Conservation (phyloP, 2,113 vertebrate genomes). For the Poeciliopsis prolifica region DNA sequence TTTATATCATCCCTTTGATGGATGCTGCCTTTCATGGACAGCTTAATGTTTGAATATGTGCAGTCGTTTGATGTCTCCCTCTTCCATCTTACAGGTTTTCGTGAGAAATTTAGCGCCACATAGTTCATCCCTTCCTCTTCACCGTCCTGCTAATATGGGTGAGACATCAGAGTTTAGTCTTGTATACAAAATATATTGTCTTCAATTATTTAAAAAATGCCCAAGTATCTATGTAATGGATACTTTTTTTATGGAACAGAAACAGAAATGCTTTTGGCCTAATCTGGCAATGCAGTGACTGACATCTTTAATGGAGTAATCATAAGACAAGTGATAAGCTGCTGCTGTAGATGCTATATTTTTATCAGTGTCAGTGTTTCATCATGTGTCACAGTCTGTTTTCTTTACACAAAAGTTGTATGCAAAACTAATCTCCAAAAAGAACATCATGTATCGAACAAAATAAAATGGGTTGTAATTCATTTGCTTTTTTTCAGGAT, state of each 20-base stretch:
- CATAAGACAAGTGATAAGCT: no score
- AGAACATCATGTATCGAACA: no score
- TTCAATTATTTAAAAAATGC: neutral
- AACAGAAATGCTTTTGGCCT: neutral
- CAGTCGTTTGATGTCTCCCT: neutral
- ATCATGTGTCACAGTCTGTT: neutral
- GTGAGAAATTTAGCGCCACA: constrained; percentile 41
- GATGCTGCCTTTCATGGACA: neutral
- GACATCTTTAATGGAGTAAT: neutral
- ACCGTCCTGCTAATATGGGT: constrained; percentile 20
- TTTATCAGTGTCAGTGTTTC: neutral
- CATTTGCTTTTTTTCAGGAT: no score
- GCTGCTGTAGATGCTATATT: neutral
- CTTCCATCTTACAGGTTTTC: constrained; percentile 18
- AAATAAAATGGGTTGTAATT: no score
- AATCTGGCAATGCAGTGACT: no score
- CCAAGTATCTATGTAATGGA: neutral
- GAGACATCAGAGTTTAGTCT: neutral
- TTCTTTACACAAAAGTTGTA: no score
- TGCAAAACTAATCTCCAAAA: no score
- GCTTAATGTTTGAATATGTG: constrained; percentile 23
- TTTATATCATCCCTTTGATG: neutral
- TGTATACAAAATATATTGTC: no score
- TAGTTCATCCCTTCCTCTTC: constrained; percentile 24
- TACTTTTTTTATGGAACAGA: no score